Evolutionary conservation across 2,888 invertebrate species (phyloP), one percentile per base, ranked within the genome.

Genomic region (Malthinus seriepunctatus): DNA sequence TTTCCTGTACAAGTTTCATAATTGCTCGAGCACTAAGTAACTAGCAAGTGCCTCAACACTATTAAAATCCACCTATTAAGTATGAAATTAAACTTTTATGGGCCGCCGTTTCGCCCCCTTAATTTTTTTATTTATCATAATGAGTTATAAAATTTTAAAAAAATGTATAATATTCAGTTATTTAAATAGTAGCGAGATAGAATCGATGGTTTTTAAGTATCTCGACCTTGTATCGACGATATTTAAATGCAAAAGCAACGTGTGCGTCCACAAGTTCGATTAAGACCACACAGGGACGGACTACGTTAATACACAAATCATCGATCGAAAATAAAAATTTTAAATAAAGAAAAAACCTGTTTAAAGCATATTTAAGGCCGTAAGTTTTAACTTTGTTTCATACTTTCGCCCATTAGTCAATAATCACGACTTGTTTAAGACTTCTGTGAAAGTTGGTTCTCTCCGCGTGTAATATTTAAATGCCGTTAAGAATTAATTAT

Each of bases 301-400:
- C 64, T 67, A 64, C 62, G 58, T 66, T 60, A 63, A 59, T 62
- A 66, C 69, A 71, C 71, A 68, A 71, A 71, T 71, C 71, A 71
- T 70, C 68, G 46, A 53, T 49, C 68, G 68, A 67, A 63, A 67
- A 69, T 67, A 70, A 23, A 23, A 23, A 23, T 23, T 23, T 23
- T 23, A 23, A 23, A 23, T 23, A 23, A 2, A 23, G 3, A 66
- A 63, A 59, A 67, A 71, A 71, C 70, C 69, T 60, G 66, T 66
- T 66, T 56, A 54, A 46, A 51, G 39, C 44, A 46, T 39, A 23
- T 23, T 23, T 23, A 23, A 23, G 33, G 53, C 15, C 45, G 59
- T 54, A 23, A 23, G 23, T 23, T 23, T 51, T 46, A 33, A 32
- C 37, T n/a, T n/a, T 33, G 35, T 33, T 33, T 42, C 23, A 45